Conservation (phyloP, 2,113 vertebrate species). For the Anas platyrhynchos region DNA sequence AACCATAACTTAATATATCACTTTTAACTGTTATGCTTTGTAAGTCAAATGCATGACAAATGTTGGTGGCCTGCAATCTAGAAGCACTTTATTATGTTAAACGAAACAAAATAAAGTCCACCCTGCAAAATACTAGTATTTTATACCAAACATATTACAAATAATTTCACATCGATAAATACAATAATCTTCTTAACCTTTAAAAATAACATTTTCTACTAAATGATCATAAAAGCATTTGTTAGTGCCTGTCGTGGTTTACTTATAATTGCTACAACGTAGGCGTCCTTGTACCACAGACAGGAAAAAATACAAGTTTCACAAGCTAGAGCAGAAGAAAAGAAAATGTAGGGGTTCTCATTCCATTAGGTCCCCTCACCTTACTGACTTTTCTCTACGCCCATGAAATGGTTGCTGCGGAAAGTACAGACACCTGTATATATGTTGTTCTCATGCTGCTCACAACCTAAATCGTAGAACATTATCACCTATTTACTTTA, state of each 20-base stretch:
- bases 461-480: not conserved
- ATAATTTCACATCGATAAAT: not conserved
- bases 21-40: not conserved
- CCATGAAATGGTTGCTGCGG: not conserved
- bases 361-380: not conserved
- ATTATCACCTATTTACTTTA: not conserved
- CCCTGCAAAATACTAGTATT: not conserved
- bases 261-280: not conserved
- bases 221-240: not conserved
- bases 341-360: not conserved
- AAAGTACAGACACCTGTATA: not conserved
- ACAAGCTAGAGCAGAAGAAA: not conserved
- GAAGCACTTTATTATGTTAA: not conserved
- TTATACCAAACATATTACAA: not conserved
- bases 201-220: not conserved
- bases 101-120: not conserved
- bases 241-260: not conserved
- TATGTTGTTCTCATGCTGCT: not conserved
- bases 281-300: not conserved
- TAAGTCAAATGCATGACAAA: not conserved
- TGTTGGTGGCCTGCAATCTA: not conserved
- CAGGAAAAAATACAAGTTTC: not conserved
- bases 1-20: not conserved
- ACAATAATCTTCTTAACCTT: not conserved
- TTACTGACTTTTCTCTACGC: not conserved